phyloP scores from a whole-genome alignment of 2,888 invertebrate species.

The Torymus aiolomorphi region DNA sequence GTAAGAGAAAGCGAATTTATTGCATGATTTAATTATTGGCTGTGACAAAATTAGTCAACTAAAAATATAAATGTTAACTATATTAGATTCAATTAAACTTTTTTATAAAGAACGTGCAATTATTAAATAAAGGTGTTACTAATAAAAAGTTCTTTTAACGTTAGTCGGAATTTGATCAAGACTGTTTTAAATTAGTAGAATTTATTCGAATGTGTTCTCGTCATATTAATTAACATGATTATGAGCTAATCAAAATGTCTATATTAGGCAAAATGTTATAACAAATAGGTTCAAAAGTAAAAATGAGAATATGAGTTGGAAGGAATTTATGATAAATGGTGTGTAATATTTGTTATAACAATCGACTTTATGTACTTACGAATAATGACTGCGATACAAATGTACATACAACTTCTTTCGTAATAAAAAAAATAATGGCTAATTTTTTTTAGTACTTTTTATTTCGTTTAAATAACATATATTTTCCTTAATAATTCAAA shows the following conservation, averaged over 20 bases:
- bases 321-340: constrained; percentile 32
- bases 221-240: constrained; percentile 16
- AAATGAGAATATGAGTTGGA: constrained; percentile 7
- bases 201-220: neutral
- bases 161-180: neutral
- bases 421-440: constrained; percentile 65
- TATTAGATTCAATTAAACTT: constrained; percentile 21
- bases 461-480: neutral
- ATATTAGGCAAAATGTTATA: constrained; percentile 28
- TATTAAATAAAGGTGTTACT: neutral
- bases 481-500: neutral
- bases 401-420: constrained; percentile 69
- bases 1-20: neutral
- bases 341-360: constrained; percentile 65
- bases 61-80: constrained; percentile 1
- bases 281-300: constrained; percentile 2
- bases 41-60: constrained; percentile 13
- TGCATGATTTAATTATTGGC: neutral
- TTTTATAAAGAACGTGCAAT: constrained; percentile 18
- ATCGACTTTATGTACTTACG: constrained; percentile 62
- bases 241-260: constrained; percentile 45
- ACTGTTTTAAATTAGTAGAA: constrained; percentile 13
- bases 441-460: constrained; percentile 3
- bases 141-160: neutral
- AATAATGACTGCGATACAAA: constrained; percentile 58